Evolutionary conservation across 2,113 vertebrate genomes (phyloP).

Genomic region (Nymphicus hollandicus): DNA sequence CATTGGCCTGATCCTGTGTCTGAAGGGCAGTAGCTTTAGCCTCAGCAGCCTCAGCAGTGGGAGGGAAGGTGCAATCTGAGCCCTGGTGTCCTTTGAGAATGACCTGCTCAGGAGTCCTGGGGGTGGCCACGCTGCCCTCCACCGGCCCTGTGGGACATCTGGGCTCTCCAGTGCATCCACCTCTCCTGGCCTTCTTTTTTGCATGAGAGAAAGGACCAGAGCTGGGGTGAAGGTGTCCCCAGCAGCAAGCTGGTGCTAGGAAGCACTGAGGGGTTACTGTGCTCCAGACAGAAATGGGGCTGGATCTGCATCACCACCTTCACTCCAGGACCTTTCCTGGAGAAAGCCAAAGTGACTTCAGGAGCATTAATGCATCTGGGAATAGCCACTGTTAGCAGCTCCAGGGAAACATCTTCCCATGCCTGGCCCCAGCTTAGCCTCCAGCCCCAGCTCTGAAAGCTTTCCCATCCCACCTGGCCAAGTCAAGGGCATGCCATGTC

Average conservation of each 20-base stretch:
- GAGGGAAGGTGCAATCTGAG: constrained; percentile 47
- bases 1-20: constrained; percentile 3
- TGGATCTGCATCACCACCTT: not conserved
- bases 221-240: not conserved
- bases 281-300: not conserved
- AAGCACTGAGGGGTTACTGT: not conserved
- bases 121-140: rapidly evolving
- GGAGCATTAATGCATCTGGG: not conserved
- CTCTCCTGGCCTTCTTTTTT: not conserved
- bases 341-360: not conserved
- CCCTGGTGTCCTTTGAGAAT: not conserved
- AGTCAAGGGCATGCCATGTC: not conserved
- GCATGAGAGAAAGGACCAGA: not conserved
- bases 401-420: not conserved
- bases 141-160: rapidly evolving
- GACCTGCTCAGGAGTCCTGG: not conserved
- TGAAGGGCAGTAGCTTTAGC: not conserved
- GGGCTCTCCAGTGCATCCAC: not conserved
- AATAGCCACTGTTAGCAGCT: not conserved
- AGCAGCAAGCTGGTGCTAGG: not conserved
- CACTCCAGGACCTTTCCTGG: not conserved
- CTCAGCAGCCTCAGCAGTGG: not conserved
- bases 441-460: not conserved
- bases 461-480: not conserved
- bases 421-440: not conserved